A percentile compares a stretch with the other conserved stretches of the same genome.
Conservation (phyloP, 2,888 invertebrate genomes). For the Seira ritae region DNA sequence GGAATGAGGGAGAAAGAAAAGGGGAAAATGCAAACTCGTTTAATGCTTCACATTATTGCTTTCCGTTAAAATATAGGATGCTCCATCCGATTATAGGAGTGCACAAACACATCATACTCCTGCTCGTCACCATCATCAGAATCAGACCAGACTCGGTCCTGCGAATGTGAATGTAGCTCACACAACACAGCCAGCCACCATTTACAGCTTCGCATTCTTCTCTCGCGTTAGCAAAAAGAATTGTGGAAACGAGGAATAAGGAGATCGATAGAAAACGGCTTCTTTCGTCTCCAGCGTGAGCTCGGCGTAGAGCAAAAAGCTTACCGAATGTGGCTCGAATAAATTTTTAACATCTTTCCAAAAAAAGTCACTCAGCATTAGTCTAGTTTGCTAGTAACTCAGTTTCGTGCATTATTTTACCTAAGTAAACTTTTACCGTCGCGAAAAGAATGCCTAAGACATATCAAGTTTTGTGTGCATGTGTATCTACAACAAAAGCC, state of each 20-base stretch:
- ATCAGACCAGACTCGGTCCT: background rate
- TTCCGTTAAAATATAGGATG: constrained; percentile 1
- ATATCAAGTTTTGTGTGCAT: constrained; percentile 3
- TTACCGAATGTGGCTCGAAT: constrained; percentile 57
- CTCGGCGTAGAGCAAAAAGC: constrained; percentile 43
- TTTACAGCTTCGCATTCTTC: background rate
- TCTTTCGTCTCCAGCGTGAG: constrained; percentile 53
- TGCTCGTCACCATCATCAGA: background rate
- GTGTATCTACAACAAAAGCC: background rate
- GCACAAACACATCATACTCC: constrained; percentile 3
- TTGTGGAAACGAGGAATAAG: constrained; percentile 27
- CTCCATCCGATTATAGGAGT: constrained; percentile 13
- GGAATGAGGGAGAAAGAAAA: background rate
- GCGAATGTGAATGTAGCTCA: no score
- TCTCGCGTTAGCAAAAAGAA: background rate
- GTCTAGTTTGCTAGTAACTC: background rate
- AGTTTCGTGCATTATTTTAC: constrained; percentile 16
- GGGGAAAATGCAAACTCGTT: constrained; percentile 8
- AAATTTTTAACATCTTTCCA: constrained; percentile 39
- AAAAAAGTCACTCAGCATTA: constrained; percentile 11
- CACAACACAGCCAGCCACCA: no score
- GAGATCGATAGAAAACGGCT: constrained; percentile 56
- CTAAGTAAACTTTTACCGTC: constrained; percentile 1
- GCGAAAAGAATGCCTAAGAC: background rate
- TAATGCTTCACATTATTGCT: background rate